Percentiles rank a stretch among this genome's conserved stretches.
phyloP scores from a whole-genome alignment of 1,140 invertebrate species.

The Drosophila suzukii region DNA sequence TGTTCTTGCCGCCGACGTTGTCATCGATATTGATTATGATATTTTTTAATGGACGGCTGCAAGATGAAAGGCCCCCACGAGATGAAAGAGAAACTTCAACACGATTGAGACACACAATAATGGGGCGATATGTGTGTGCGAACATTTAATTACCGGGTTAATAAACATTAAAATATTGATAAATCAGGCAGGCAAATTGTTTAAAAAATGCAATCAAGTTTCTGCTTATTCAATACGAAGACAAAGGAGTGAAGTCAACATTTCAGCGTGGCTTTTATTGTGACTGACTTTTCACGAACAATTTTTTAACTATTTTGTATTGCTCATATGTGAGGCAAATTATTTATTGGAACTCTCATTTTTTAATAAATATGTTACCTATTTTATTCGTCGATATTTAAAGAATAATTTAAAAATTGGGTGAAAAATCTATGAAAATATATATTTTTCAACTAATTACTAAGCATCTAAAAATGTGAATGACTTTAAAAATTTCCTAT shows the following conservation, averaged over 20 bases:
- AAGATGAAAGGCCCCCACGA: constrained; percentile 12
- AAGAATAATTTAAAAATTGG: no score
- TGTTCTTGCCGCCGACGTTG: constrained; percentile 34
- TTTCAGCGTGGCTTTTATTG: neutral
- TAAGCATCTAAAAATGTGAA: neutral
- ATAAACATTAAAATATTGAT: constrained; percentile 31
- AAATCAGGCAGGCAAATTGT: constrained; percentile 23
- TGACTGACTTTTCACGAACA: no score
- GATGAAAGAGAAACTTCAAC: constrained; percentile 30
- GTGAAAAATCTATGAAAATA: no score
- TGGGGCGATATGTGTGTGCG: neutral
- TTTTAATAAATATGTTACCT: neutral
- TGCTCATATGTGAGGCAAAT: no score
- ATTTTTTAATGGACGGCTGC: constrained; percentile 22
- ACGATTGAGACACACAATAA: constrained; percentile 15
- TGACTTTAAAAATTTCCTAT: neutral
- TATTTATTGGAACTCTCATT: no score
- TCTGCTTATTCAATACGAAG: neutral
- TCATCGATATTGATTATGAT: constrained; percentile 48
- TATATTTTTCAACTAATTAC: neutral
- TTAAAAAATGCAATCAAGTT: constrained; percentile 13
- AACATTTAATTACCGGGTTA: constrained; percentile 33
- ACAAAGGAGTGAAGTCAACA: neutral
- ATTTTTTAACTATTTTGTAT: no score
- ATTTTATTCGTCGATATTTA: neutral